phyloP scores from a whole-genome alignment of 1,140 invertebrate genomes.

The Drosophila eugracilis region DNA sequence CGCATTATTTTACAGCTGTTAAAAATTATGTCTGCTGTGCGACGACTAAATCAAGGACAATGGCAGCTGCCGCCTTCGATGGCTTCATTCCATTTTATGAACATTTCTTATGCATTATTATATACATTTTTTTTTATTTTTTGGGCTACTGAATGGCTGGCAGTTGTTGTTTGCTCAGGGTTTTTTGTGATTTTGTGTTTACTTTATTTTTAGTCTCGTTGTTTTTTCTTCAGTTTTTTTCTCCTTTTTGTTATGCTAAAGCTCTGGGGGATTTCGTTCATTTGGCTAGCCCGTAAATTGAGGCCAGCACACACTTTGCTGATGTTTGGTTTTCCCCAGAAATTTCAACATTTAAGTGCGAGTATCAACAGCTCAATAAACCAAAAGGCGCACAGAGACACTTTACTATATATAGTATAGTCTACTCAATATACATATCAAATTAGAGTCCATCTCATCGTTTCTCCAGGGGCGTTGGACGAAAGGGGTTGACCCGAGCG shows the following conservation, averaged over 20 bases:
- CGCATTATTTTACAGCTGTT: conserved; percentile 82
- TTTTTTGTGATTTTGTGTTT: conserved; percentile 37
- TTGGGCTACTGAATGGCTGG: conserved; percentile 3
- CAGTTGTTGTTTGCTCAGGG: too few relatives aligned
- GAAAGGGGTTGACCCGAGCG: not conserved
- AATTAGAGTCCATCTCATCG: conserved; percentile 4
- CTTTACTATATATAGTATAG: not conserved
- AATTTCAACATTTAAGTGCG: conserved; percentile 23
- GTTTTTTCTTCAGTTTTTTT: conserved; percentile 2
- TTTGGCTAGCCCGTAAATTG: conserved; percentile 30
- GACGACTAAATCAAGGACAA: conserved; percentile 61
- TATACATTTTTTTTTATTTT: conserved; percentile 15
- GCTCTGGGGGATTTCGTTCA: conserved; percentile 35
- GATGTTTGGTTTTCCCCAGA: conserved; percentile 9
- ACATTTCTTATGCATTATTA: conserved; percentile 46
- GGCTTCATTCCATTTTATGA: conserved; percentile 43
- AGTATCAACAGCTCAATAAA: conserved; percentile 40
- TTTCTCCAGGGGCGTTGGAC: not conserved
- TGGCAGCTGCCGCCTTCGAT: conserved; percentile 32
- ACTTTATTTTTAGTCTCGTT: conserved; percentile 22
- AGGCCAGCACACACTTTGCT: conserved; percentile 4
- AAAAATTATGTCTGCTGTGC: conserved; percentile 57
- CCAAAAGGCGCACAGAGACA: conserved; percentile 20
- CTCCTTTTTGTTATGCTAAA: conserved; percentile 17
- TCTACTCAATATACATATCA: conserved; percentile 12